A percentile compares a stretch with the other conserved stretches of the same genome.
phyloP scores from a whole-genome alignment of 2,888 invertebrate species.

The Phalera bucephala region DNA sequence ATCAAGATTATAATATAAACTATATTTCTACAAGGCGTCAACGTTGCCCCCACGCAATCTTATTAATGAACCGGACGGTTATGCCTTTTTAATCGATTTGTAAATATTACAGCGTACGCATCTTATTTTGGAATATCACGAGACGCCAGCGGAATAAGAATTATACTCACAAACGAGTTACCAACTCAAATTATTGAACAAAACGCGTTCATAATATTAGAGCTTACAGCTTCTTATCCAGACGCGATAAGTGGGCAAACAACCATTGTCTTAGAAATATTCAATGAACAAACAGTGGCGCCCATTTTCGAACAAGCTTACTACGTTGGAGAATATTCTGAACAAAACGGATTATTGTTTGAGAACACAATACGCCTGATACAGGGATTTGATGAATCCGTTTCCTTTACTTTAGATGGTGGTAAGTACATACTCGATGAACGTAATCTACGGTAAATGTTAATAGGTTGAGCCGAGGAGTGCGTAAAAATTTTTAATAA shows the following conservation, averaged over 20 bases:
- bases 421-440: too few species aligned
- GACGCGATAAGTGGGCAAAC: background rate
- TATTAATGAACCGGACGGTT: too few species aligned
- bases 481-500: too few species aligned
- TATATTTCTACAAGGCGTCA: too few species aligned
- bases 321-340: conserved; percentile 37
- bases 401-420: conserved; percentile 35
- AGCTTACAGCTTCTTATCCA: background rate
- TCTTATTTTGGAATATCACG: background rate
- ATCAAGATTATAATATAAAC: too few species aligned
- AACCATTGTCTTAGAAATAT: conserved; percentile 2
- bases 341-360: conserved; percentile 30
- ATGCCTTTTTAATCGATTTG: too few species aligned
- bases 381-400: conserved; percentile 36
- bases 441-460: too few species aligned
- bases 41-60: too few species aligned
- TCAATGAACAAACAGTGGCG: background rate
- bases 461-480: too few species aligned
- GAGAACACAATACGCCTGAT: conserved; percentile 29
- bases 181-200: conserved; percentile 1
- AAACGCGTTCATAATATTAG: conserved; percentile 2
- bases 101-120: background rate
- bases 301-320: conserved; percentile 30
- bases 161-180: background rate
- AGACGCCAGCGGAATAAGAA: background rate